A percentile compares a stretch with the other conserved stretches of the same genome.
Evolutionary conservation across 2,888 invertebrate genomes (phyloP).

Genomic region (Pyrgus malvae): DNA sequence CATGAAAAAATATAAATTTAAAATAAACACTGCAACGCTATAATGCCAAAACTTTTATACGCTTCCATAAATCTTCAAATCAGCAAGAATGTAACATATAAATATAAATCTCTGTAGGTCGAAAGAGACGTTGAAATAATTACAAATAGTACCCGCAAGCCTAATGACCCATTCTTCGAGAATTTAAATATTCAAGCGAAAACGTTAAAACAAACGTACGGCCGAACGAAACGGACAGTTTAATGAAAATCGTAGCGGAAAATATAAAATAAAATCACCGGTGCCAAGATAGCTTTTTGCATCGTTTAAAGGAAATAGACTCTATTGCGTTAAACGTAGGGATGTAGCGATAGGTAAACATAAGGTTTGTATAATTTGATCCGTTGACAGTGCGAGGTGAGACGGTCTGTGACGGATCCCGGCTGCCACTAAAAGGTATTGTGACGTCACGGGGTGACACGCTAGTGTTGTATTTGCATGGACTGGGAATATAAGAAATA

Average conservation of each 20-base stretch:
- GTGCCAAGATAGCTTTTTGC: not conserved
- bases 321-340: not conserved
- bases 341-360: not conserved
- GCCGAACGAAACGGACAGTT: slow-evolving; percentile 28
- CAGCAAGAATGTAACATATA: not conserved
- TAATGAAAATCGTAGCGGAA: slow-evolving; percentile 31
- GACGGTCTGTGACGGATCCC: slow-evolving; percentile 31
- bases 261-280: slow-evolving; percentile 29
- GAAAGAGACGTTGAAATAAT: slow-evolving; percentile 4
- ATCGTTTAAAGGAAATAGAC: not conserved
- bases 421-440: slow-evolving; percentile 29
- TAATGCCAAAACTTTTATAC: not conserved
- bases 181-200: slow-evolving; percentile 16
- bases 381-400: slow-evolving; percentile 30
- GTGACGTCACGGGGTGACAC: slow-evolving; percentile 16
- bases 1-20: too few species aligned
- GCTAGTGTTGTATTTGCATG: slow-evolving; percentile 10
- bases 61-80: too few species aligned
- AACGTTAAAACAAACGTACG: slow-evolving; percentile 19
- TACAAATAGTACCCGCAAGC: slow-evolving; percentile 5
- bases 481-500: not conserved
- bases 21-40: not conserved
- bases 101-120: slow-evolving; percentile 6
- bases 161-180: slow-evolving; percentile 17
- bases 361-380: slow-evolving; percentile 21